These are phyloP conservation scores for Argyresthia goedartella DNA, from an alignment of 2,888 invertebrate genomes.

Conservation along the genomic window DNA sequence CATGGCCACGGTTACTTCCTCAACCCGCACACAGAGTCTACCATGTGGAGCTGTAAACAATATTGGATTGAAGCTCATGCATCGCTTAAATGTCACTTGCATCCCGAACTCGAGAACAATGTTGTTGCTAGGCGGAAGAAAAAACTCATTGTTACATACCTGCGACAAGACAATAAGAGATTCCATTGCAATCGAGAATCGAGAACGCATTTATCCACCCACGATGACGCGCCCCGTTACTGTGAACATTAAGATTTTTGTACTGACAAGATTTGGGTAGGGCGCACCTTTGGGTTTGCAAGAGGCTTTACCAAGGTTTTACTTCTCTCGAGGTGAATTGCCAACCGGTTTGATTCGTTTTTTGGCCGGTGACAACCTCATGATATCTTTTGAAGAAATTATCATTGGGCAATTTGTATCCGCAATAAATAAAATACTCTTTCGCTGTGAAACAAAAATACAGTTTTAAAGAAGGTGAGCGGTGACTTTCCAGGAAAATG, in stretches of 20 bases:
- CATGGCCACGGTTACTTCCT: too few species aligned
- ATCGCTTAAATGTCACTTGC: conserved; percentile 62
- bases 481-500: too few species aligned
- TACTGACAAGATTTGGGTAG: too few species aligned
- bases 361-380: background rate
- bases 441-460: too few species aligned
- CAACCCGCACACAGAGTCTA: too few species aligned
- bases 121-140: conserved; percentile 53
- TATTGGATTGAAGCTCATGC: conserved; percentile 31
- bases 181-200: conserved; percentile 27
- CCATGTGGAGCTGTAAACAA: too few species aligned
- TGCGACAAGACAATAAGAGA: conserved; percentile 42
- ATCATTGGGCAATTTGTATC: too few species aligned
- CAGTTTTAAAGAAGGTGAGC: too few species aligned
- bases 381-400: background rate
- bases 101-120: background rate
- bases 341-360: background rate
- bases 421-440: too few species aligned
- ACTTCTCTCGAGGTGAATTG: conserved; percentile 1
- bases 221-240: too few species aligned
- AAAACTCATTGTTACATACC: conserved; percentile 29
- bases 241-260: too few species aligned
- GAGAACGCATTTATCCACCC: background rate
- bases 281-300: too few species aligned
- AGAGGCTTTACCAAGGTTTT: background rate